Conservation (phyloP, 2,888 invertebrate species). For the Cephus pulcher region DNA sequence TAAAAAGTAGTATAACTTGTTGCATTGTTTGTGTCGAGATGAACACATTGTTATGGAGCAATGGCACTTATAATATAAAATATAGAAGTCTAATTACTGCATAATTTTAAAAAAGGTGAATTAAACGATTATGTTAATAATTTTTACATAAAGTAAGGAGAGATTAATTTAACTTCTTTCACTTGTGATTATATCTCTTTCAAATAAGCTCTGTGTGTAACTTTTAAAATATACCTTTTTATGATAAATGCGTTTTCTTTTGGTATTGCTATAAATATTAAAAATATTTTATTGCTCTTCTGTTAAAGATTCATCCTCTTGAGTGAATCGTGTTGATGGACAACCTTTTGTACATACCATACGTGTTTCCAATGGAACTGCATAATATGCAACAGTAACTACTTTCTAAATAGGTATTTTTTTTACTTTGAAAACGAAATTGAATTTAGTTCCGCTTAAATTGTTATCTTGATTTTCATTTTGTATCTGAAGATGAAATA, state of each 20-base stretch:
- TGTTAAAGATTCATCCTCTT: not conserved
- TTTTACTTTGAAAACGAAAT: not conserved
- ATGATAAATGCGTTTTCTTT: not conserved
- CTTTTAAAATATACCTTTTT: not conserved
- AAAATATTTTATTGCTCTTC: not conserved
- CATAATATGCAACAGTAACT: not conserved
- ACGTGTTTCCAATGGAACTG: not conserved
- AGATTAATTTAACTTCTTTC: not conserved
- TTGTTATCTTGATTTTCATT: not conserved
- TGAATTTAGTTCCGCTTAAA: not conserved
- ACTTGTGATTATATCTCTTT: not conserved
- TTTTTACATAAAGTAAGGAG: not conserved
- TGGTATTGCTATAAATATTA: not conserved
- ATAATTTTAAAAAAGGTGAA: not conserved
- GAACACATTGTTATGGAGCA: not conserved
- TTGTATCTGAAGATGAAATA: not conserved
- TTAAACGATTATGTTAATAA: not conserved
- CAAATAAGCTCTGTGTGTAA: not conserved
- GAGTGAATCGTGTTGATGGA: not conserved
- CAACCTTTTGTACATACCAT: not conserved
- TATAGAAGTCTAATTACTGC: not conserved
- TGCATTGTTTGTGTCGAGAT: not conserved
- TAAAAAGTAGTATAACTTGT: not conserved
- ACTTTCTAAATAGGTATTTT: not conserved
- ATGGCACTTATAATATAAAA: not conserved